Percentiles rank a stretch among this genome's conserved stretches.
phyloP scores from a whole-genome alignment of 2,113 vertebrate species.

The Progne subis region DNA sequence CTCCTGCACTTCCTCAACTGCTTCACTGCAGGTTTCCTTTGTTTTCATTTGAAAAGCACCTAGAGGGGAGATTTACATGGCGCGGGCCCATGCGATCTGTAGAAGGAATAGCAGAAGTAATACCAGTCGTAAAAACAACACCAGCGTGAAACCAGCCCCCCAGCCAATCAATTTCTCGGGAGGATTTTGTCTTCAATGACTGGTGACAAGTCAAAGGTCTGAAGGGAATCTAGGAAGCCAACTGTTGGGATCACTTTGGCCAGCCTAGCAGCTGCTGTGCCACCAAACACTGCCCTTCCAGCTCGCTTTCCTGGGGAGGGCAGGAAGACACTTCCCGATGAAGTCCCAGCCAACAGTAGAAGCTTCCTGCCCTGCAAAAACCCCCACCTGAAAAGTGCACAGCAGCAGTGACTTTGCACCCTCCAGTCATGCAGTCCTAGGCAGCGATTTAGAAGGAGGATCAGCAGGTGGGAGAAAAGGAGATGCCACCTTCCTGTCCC shows the following conservation, averaged over 20 bases:
- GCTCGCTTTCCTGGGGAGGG: not conserved
- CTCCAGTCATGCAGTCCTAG: too few relatives aligned
- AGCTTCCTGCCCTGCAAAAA: too few relatives aligned
- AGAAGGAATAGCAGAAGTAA: not conserved
- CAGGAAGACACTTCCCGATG: not conserved
- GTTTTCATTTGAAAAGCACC: not conserved
- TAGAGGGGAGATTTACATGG: not conserved
- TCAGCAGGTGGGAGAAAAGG: too few relatives aligned
- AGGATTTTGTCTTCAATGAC: too few relatives aligned
- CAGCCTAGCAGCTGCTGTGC: not conserved
- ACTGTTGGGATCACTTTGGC: too few relatives aligned
- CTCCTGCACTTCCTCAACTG: rapidly evolving
- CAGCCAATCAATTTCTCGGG: too few relatives aligned
- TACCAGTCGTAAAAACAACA: not conserved
- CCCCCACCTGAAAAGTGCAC: too few relatives aligned
- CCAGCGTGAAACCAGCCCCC: not conserved
- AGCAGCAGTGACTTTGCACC: too few relatives aligned
- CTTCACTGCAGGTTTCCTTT: not conserved
- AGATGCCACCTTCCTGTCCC: not conserved
- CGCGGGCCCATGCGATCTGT: too few relatives aligned
- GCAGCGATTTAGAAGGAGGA: too few relatives aligned
- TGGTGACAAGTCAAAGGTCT: too few relatives aligned
- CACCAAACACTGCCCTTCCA: not conserved
- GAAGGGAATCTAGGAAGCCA: too few relatives aligned
- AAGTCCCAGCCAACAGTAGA: not conserved